These are phyloP conservation scores for Hystrix cristata DNA, from an alignment of 2,113 vertebrate genomes.

Conservation along the genomic window DNA sequence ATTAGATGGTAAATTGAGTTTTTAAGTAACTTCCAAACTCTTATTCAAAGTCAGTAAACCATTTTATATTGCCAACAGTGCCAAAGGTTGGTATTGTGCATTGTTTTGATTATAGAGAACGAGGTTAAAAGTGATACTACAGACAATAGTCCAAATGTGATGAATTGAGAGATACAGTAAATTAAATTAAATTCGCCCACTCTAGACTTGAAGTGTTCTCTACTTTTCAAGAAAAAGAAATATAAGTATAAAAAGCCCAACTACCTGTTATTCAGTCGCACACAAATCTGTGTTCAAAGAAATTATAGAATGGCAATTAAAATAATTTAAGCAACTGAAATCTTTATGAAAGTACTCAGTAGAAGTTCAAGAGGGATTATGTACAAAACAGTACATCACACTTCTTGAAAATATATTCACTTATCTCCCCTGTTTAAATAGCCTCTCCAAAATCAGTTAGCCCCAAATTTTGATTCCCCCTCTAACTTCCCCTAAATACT, in stretches of 20 bases:
- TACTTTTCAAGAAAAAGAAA: background rate
- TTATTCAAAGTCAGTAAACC: background rate
- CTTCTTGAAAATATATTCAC: background rate
- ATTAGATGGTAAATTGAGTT: background rate
- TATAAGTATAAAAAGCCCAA: background rate
- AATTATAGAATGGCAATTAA: background rate
- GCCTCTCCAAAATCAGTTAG: background rate
- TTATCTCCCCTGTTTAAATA: background rate
- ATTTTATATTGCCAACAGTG: background rate
- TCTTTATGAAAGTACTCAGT: background rate
- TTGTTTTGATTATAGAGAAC: background rate
- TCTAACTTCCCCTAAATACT: background rate
- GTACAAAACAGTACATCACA: background rate
- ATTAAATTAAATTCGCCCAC: background rate
- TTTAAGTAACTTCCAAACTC: conserved; percentile 29
- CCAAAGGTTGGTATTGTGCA: background rate
- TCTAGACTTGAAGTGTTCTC: background rate
- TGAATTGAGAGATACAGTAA: background rate
- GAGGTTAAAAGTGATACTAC: background rate
- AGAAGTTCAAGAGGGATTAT: background rate
- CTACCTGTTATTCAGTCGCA: background rate
- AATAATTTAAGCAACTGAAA: background rate
- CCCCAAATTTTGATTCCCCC: background rate
- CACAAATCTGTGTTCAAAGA: background rate
- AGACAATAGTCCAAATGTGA: background rate